A percentile compares a stretch with the other conserved stretches of the same genome.
These are phyloP conservation scores for Muschampia staudingeri DNA, from an alignment of 2,888 invertebrate species.

Conservation along the genomic window DNA sequence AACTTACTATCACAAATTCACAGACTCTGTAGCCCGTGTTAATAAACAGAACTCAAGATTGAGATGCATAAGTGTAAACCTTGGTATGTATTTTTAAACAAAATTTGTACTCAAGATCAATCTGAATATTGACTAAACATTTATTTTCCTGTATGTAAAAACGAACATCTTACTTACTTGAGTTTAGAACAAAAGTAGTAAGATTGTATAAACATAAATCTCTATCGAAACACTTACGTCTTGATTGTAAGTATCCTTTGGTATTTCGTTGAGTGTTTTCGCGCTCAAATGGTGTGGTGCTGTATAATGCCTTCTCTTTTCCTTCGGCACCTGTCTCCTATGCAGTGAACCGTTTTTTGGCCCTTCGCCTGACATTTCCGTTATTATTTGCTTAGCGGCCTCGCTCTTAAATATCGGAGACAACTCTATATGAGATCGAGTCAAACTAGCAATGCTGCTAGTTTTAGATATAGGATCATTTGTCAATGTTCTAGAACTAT, in stretches of 20 bases:
- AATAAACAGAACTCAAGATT: no score
- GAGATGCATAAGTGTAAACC: no score
- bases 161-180: no score
- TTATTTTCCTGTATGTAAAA: no score
- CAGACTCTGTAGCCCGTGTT: no score
- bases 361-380: slow-evolving; percentile 93
- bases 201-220: background rate
- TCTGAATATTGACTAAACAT: no score
- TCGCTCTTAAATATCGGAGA: slow-evolving; percentile 97
- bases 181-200: background rate
- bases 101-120: no score
- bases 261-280: slow-evolving; percentile 92
- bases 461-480: slow-evolving; percentile 89
- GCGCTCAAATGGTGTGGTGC: slow-evolving; percentile 95
- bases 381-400: slow-evolving; percentile 96
- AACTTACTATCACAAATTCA: no score
- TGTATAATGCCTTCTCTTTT: slow-evolving; percentile 97
- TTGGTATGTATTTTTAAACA: no score
- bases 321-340: slow-evolving; percentile 94
- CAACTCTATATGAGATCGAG: slow-evolving; percentile 90
- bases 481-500: slow-evolving; percentile 86
- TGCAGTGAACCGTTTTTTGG: slow-evolving; percentile 91
- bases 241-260: slow-evolving; percentile 85
- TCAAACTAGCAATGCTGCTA: slow-evolving; percentile 86
- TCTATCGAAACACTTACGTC: slow-evolving; percentile 80